Base-by-base conservation (phyloP, 2,113 vertebrate species). In the Eidolon helvum region DNA sequence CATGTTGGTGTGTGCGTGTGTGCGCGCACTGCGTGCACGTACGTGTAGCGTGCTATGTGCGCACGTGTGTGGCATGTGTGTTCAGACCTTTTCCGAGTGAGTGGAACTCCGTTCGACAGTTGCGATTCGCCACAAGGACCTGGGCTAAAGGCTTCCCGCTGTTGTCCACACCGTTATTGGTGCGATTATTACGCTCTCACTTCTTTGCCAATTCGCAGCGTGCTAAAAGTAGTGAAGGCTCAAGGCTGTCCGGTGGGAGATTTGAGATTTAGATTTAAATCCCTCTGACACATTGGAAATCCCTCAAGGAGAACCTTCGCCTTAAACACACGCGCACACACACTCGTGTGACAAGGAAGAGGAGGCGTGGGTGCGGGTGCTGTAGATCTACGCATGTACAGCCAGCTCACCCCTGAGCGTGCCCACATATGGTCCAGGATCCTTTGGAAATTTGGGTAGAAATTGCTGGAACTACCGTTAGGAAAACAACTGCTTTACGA, bases 181-280 rank as follows among this genome's bases (percentile, higher is more conserved):
- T 43, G 21, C 40, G n/a, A 1, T 50, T 28, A 24, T 0, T 11
- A 7, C 2, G 3, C 12, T 33, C 4, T 82, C 19, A 4, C 50
- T 77, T 72, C 57, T 57, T 59, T 40, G 57, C 57, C 68, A n/a
- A 11, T 48, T 82, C 65, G 75, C 45, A 14, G 1, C 45, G 3
- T 48, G 55, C 26, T 50, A 19, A 63, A 94, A 75, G 30, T 7
- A 89, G 74, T 6, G 18, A 57, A 1, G 33, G 30, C 30, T 35
- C 57, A 69, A 33, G 43, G n/a, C 22, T 63, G 79, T 18, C 33
- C 35, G 7, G 21, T 19, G 24, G 87, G 40, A 79, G 82, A 38
- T 5, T 9, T 75, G 89, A 53, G 71, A 48, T 55, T 55, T 80
- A 35, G 55, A 43, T 30, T 78, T 78, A 35, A 71, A 48, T 30